Base-by-base conservation (phyloP, 2,113 vertebrate genomes). In the Chloroceryle aenea region DNA sequence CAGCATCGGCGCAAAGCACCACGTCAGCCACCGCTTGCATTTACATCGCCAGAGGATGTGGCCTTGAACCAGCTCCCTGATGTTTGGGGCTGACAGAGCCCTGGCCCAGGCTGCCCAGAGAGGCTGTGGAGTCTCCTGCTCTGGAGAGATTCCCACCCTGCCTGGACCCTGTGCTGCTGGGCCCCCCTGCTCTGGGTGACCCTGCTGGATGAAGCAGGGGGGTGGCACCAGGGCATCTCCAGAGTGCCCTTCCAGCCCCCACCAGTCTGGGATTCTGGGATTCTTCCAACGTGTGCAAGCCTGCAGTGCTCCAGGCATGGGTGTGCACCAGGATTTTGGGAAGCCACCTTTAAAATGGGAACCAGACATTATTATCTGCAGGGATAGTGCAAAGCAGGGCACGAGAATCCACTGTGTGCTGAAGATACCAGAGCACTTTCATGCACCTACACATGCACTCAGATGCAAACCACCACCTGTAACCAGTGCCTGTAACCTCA, bases 361-460 rank as follows among this genome's bases (percentile, higher is more conserved):
- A 53, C 8, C 19, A 48, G 62, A 20, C 7, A 10, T 2, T 16
- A 29, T 18, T 34, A 32, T 23, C 42, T 45, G n/a, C 3, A 20
- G 14, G 14, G 45, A 69, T 1, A 29, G 50, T 29, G 19, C 12
- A 10, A 30, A 73, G 5, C 17, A n/a, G 29, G 38, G 26, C 34
- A 43, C 1, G 3, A 26, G 48, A 78, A 63, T 3, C 6, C 19
- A 68, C 36, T 3, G 0, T 3, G 0, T 0, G 3, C 55, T 77
- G 56, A 27, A 42, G 56, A 13, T 32, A 21, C 2, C 72, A 50
- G 27, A 45, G 38, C 22, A 81, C 10, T 2, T 3, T 6, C 20
- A 11, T 0, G 1, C 50, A 40, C 14, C 29, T 18, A 36, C 1
- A 0, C 1, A 3, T 0, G 30, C 0, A 2, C 23, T 40, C 0